A percentile compares a stretch with the other conserved stretches of the same genome.
phyloP scores from a whole-genome alignment of 2,888 invertebrate genomes.

The Bombyx huttoni region DNA sequence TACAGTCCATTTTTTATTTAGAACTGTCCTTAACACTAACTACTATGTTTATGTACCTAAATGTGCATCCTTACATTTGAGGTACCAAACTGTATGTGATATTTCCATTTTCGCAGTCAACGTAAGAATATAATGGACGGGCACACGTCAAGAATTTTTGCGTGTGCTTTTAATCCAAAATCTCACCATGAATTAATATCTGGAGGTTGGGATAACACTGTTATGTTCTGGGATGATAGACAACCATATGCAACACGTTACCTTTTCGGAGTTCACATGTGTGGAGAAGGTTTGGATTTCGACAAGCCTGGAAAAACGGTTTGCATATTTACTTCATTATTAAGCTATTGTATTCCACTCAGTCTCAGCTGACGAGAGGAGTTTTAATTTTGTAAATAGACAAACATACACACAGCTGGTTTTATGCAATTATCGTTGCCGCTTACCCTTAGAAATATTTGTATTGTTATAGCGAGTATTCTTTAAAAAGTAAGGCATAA shows the following conservation, averaged over 20 bases:
- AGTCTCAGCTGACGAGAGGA: too few relatives aligned
- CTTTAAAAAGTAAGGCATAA: too few relatives aligned
- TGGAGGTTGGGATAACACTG: constrained; percentile 77
- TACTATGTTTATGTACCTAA: too few relatives aligned
- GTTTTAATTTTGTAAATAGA: too few relatives aligned
- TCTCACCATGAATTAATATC: constrained; percentile 77
- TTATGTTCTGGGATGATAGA: constrained; percentile 79
- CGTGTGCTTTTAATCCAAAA: constrained; percentile 76
- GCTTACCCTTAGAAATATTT: too few relatives aligned
- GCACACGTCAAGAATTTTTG: constrained; percentile 75
- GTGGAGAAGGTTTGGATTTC: constrained; percentile 78
- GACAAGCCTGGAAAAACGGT: constrained; percentile 76
- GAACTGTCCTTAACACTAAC: too few relatives aligned
- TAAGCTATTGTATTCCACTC: too few relatives aligned
- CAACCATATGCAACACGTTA: constrained; percentile 73
- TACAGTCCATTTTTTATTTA: too few relatives aligned
- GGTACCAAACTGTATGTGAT: background rate
- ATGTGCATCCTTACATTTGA: background rate
- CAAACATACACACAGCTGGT: too few relatives aligned
- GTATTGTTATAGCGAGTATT: too few relatives aligned
- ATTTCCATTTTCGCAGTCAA: constrained; percentile 37
- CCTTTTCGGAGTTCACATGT: constrained; percentile 74
- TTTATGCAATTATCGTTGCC: too few relatives aligned
- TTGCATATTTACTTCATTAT: constrained; percentile 5
- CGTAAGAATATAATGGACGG: constrained; percentile 66